Conservation (phyloP, 2,888 invertebrate genomes). For the Drosophila subsilvestris region DNA sequence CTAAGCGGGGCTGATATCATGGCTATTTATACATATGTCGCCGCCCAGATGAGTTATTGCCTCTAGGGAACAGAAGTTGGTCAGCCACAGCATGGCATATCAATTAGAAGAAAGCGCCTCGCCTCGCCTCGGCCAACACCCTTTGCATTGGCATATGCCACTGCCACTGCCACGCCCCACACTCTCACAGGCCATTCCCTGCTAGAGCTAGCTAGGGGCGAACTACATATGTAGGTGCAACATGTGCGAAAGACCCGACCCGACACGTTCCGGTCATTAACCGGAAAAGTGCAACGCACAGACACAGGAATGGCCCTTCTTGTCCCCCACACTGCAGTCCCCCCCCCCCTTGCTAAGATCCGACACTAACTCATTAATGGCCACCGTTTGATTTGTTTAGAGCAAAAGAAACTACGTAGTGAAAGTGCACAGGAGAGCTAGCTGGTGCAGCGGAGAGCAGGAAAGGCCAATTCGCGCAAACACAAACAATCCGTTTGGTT, state of each 20-base stretch:
- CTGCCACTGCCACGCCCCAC: constrained; percentile 46
- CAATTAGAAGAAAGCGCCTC: constrained; percentile 76
- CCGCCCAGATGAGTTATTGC: constrained; percentile 57
- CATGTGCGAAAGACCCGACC: constrained; percentile 43
- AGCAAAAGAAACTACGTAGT: constrained; percentile 38
- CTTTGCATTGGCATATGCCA: constrained; percentile 45
- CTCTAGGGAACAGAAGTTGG: constrained; percentile 51
- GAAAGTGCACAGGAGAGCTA: constrained; percentile 30
- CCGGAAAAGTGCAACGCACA: constrained; percentile 64
- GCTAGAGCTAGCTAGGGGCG: no score
- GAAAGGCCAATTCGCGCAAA: constrained; percentile 30
- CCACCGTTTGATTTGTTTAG: constrained; percentile 73
- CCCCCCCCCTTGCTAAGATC: constrained; percentile 5
- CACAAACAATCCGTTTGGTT: constrained; percentile 37
- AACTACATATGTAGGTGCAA: constrained; percentile 40
- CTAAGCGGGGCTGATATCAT: constrained; percentile 68
- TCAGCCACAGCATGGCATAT: constrained; percentile 59
- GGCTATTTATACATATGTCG: constrained; percentile 50
- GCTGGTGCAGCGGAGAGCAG: constrained; percentile 4
- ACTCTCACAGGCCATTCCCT: constrained; percentile 31
- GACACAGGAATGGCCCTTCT: constrained; percentile 38
- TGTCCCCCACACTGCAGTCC: constrained; percentile 15
- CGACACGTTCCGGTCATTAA: constrained; percentile 70
- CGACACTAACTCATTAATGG: constrained; percentile 60
- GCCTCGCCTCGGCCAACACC: constrained; percentile 67